A percentile compares a stretch with the other conserved stretches of the same genome.
These are phyloP conservation scores for Hydractinia echinata DNA, from an alignment of 30 jellyfish, hydroid and myxozoan species.

Conservation along the genomic window DNA sequence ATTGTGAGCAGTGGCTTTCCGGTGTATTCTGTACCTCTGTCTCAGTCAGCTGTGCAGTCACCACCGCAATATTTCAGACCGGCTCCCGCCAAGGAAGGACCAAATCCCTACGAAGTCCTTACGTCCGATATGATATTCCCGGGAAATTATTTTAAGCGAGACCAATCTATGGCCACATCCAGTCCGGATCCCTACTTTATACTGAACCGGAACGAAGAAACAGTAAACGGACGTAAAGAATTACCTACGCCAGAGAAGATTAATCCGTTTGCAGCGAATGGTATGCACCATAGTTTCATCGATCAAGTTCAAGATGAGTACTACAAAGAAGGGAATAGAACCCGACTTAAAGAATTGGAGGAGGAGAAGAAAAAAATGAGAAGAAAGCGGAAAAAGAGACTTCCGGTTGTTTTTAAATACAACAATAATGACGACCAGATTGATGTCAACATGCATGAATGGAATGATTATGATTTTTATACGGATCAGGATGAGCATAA, in stretches of 20 bases:
- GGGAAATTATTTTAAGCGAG: slow-evolving; percentile 29
- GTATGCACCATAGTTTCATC: slow-evolving; percentile 15
- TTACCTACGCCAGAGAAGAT: background rate
- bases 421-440: slow-evolving; percentile 17
- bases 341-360: background rate
- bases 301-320: background rate
- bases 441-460: slow-evolving; percentile 19
- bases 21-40: slow-evolving; percentile 55
- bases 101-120: slow-evolving; percentile 77
- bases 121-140: slow-evolving; percentile 76
- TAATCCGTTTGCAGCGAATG: slow-evolving; percentile 9
- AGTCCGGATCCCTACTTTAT: too few species aligned
- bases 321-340: background rate
- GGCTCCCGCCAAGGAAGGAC: slow-evolving; percentile 69
- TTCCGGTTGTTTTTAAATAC: slow-evolving; percentile 19
- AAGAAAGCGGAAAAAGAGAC: background rate
- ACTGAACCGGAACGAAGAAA: background rate
- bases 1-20: slow-evolving; percentile 59
- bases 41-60: slow-evolving; percentile 61
- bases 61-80: slow-evolving; percentile 80
- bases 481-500: background rate
- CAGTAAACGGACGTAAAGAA: slow-evolving; percentile 22
- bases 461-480: slow-evolving; percentile 8
- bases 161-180: too few species aligned
- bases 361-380: background rate